Percentiles rank a stretch among this genome's conserved stretches.
These are phyloP conservation scores for Melanargia galathea DNA, from an alignment of 2,888 invertebrate genomes.

Conservation along the genomic window DNA sequence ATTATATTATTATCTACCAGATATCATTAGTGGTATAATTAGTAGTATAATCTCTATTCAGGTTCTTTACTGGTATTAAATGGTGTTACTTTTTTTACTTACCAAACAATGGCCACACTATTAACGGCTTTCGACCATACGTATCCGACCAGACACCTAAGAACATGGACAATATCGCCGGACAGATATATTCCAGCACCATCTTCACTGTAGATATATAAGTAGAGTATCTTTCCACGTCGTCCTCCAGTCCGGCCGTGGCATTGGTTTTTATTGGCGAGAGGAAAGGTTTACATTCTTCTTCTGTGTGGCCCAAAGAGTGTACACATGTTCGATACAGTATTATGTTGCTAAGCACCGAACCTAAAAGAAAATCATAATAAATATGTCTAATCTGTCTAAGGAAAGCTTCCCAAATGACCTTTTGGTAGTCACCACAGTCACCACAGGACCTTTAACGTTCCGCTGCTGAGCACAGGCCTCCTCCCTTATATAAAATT, in stretches of 20 bases:
- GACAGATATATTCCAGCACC: conserved; percentile 84
- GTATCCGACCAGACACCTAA: conserved; percentile 92
- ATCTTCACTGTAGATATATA: conserved; percentile 83
- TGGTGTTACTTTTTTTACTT: conserved; percentile 43
- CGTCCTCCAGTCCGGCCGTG: conserved; percentile 66
- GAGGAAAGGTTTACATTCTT: conserved; percentile 82
- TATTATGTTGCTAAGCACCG: conserved; percentile 85
- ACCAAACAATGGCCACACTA: conserved; percentile 85
- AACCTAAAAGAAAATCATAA: conserved; percentile 63
- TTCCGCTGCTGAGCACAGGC: no score
- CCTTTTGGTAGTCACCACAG: no score
- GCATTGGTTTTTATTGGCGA: conserved; percentile 76
- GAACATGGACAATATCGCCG: conserved; percentile 86
- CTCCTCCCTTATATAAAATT: no score
- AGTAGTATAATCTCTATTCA: no score
- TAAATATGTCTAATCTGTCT: no score
- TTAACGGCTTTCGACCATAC: conserved; percentile 87
- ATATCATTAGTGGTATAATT: no score
- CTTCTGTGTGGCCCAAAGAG: conserved; percentile 78
- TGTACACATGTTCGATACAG: conserved; percentile 86
- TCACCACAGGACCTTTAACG: no score
- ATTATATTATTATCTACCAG: no score
- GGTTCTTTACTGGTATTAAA: no score
- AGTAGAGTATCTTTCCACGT: conserved; percentile 85
- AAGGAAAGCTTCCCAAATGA: no score